These are phyloP conservation scores for Thalassarche chlororhynchos DNA, from an alignment of 2,113 vertebrate genomes.

Conservation along the genomic window DNA sequence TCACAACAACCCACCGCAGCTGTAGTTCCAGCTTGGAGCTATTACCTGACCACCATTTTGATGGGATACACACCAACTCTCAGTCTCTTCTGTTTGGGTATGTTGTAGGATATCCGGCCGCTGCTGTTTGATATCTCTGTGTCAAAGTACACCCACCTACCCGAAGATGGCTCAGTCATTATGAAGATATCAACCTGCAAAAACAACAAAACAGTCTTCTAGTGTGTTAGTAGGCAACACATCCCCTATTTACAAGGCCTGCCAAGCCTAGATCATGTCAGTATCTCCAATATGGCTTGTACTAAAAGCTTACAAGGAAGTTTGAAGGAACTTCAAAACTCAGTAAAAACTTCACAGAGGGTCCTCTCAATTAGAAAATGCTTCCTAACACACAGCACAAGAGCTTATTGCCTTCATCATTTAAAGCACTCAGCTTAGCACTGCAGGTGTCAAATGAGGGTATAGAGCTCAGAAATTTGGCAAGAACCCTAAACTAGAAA, in stretches of 20 bases:
- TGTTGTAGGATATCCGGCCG: constrained; percentile 88
- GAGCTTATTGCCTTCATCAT: background rate
- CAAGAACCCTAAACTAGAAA: background rate
- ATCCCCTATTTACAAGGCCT: background rate
- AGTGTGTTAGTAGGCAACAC: background rate
- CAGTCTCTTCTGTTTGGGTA: constrained; percentile 88
- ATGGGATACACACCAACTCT: constrained; percentile 92
- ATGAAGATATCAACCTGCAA: constrained; percentile 91
- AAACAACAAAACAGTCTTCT: background rate
- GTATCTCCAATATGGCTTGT: background rate
- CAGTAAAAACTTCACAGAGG: background rate
- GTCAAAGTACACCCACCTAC: constrained; percentile 95
- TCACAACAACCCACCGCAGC: background rate
- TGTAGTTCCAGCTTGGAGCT: background rate
- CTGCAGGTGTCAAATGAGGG: background rate
- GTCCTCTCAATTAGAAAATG: background rate
- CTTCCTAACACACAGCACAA: background rate
- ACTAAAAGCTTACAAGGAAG: background rate
- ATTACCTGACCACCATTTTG: constrained; percentile 97
- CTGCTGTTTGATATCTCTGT: constrained; percentile 95
- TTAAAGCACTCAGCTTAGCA: background rate
- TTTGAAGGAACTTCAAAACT: background rate
- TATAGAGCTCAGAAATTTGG: background rate
- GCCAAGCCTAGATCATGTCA: background rate
- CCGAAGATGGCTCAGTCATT: constrained; percentile 92